phyloP scores from a whole-genome alignment of 1,140 invertebrate genomes.

The Drosophila bifasciata region DNA sequence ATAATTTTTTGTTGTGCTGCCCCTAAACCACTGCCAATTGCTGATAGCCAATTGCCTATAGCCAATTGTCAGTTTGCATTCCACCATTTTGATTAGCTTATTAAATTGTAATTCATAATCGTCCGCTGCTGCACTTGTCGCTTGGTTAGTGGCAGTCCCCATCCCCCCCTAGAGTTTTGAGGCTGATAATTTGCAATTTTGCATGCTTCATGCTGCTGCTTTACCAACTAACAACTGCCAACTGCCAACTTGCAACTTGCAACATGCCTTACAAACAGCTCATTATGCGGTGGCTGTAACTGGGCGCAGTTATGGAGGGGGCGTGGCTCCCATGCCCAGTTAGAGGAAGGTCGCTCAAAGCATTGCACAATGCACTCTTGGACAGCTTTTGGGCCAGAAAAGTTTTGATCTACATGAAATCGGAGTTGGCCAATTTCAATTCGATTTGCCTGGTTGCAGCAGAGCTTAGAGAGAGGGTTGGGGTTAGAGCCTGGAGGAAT shows the following conservation, averaged over 20 bases:
- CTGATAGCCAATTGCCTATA: too few relatives aligned
- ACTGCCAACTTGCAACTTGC: too few relatives aligned
- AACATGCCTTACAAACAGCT: conserved; percentile 9
- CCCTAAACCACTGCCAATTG: too few relatives aligned
- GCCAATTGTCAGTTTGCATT: conserved; percentile 68
- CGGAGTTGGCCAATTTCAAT: conserved; percentile 28
- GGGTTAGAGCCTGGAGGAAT: too few relatives aligned
- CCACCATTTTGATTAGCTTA: conserved; percentile 41
- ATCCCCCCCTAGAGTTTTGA: not conserved
- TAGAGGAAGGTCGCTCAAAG: conserved; percentile 41
- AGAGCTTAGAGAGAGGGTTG: too few relatives aligned
- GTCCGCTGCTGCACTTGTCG: conserved; percentile 55
- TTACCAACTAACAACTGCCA: too few relatives aligned
- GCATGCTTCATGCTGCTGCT: conserved; percentile 18
- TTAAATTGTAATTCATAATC: conserved; percentile 50
- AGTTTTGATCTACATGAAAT: conserved; percentile 38
- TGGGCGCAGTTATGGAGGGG: conserved; percentile 27
- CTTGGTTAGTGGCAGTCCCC: not conserved
- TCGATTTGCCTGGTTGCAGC: conserved; percentile 16
- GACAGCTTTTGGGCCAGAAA: too few relatives aligned
- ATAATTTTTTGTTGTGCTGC: too few relatives aligned
- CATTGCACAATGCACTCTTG: too few relatives aligned
- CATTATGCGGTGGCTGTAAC: conserved; percentile 34
- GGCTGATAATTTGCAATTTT: conserved; percentile 54
- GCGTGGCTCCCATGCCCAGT: conserved; percentile 21